Base-by-base conservation (phyloP, 2,113 vertebrate genomes). In the Paradoxurus hermaphroditus region DNA sequence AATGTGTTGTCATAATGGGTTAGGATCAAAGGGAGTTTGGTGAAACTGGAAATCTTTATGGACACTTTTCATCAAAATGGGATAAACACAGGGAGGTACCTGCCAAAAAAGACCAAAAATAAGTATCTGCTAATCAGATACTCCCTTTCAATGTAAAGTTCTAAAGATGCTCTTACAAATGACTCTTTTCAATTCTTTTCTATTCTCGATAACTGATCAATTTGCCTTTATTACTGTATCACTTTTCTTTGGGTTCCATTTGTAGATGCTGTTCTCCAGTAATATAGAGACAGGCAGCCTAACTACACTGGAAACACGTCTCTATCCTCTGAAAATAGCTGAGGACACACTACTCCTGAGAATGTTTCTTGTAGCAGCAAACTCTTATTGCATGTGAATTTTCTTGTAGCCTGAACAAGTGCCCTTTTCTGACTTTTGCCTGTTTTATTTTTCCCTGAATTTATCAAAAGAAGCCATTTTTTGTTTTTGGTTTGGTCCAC, bases 41-140 rank as follows among this genome's bases (percentile, higher is more conserved):
- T 83, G 78, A 91, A 86, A 97, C 15, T 86, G 23, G n/a, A 92
- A 96, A 59, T 31, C 77, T 94, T 90, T 78, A n/a, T 36, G 67
- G 36, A 87, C 19, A 81, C 53, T 97, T 95, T 93, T 83, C 23
- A 77, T 79, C 53, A 34, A 97, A 91, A 63, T 73, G 34, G 13
- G 65, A 53, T 31, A 94, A 82, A 68, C 46, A 72, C 0, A 65
- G 39, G n/a, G 7, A 91, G 7, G 53, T 4, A 90, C 1, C 6
- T 96, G 29, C 14, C n/a, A 49, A 81, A 86, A 90, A 83, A 53
- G 19, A 14, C 25, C 44, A 95, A 44, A 75, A 95, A 79, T 68
- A 83, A 84, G 2, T 49, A 85, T 44, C 23, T 92, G 46, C 49
- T 63, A 92, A 94, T 39, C 10, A 63, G 65, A 79, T 19, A 41